A percentile compares a stretch with the other conserved stretches of the same genome.
Evolutionary conservation across 1,140 invertebrate genomes (phyloP).

Genomic region (Galendromus occidentalis): DNA sequence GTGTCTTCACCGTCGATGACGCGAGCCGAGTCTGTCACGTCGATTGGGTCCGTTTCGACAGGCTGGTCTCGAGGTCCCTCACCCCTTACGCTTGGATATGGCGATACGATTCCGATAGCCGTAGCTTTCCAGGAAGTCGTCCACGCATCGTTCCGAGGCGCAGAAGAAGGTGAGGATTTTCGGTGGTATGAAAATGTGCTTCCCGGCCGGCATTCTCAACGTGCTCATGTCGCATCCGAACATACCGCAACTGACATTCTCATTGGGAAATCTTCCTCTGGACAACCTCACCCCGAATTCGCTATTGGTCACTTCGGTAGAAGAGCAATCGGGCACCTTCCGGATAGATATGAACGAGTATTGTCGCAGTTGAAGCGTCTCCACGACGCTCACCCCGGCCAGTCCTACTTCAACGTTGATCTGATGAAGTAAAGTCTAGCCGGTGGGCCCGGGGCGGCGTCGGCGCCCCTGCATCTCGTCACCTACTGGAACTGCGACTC

Average conservation of each 20-base stretch:
- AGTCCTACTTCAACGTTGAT: conserved; percentile 11
- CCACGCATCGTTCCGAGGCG: conserved; percentile 68
- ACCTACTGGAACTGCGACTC: conserved; percentile 87
- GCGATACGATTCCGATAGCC: conserved; percentile 81
- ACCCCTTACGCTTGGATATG: conserved; percentile 78
- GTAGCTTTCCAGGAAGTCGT: conserved; percentile 92
- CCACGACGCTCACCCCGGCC: conserved; percentile 7
- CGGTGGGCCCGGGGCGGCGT: conserved; percentile 36
- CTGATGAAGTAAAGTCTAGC: conserved; percentile 10
- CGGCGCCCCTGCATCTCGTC: conserved; percentile 54
- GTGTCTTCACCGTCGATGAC: conserved; percentile 3
- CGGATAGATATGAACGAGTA: background rate
- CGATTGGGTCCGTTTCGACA: conserved; percentile 28
- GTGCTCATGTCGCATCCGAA: conserved; percentile 35
- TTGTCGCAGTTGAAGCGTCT: conserved; percentile 11
- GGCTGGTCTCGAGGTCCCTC: conserved; percentile 75
- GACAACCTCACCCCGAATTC: conserved; percentile 73
- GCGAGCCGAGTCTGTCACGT: conserved; percentile 4
- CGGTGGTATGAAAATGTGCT: conserved; percentile 91
- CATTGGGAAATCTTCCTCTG: conserved; percentile 27
- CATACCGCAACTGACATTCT: background rate
- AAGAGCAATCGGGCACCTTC: conserved; percentile 8
- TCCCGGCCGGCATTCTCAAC: conserved; percentile 82
- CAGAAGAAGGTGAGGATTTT: conserved; percentile 63
- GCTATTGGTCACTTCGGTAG: conserved; percentile 50